Conservation (phyloP, 2,888 invertebrate species). For the Rhingia rostrata region DNA sequence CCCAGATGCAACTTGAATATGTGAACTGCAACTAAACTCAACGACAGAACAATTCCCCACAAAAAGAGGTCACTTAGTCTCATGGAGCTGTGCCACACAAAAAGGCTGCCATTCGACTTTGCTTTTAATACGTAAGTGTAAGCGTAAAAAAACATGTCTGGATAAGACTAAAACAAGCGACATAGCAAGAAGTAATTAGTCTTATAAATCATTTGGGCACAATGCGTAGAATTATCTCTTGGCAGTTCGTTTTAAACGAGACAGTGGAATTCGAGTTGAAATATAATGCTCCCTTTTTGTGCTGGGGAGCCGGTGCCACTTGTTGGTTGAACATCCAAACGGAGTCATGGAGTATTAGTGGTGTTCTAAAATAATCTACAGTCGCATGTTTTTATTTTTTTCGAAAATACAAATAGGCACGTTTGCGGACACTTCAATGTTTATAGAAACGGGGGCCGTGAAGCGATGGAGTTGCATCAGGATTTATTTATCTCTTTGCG, state of each 20-base stretch:
- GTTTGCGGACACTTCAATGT: too few species aligned
- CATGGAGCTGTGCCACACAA: neutral
- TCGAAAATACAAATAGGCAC: too few species aligned
- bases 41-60: neutral
- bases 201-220: constrained; percentile 51
- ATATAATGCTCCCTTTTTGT: constrained; percentile 18
- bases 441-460: too few species aligned
- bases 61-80: constrained; percentile 24
- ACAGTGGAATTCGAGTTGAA: constrained; percentile 31
- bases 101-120: neutral
- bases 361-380: constrained; percentile 34
- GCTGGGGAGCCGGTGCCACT: constrained; percentile 28
- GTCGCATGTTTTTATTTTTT: too few species aligned
- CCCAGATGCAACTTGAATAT: constrained; percentile 2
- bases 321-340: constrained; percentile 43
- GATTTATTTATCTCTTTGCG: too few species aligned
- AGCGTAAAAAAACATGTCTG: constrained; percentile 37
- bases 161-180: constrained; percentile 19
- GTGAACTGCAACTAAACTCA: neutral
- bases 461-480: too few species aligned
- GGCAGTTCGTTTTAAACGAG: constrained; percentile 11
- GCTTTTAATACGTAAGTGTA: constrained; percentile 20
- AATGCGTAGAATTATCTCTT: constrained; percentile 43
- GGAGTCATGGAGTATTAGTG: constrained; percentile 12
- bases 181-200: constrained; percentile 50